Conservation (phyloP, 2,797 vertebrate species). For the Threskiornis aethiopicus region DNA sequence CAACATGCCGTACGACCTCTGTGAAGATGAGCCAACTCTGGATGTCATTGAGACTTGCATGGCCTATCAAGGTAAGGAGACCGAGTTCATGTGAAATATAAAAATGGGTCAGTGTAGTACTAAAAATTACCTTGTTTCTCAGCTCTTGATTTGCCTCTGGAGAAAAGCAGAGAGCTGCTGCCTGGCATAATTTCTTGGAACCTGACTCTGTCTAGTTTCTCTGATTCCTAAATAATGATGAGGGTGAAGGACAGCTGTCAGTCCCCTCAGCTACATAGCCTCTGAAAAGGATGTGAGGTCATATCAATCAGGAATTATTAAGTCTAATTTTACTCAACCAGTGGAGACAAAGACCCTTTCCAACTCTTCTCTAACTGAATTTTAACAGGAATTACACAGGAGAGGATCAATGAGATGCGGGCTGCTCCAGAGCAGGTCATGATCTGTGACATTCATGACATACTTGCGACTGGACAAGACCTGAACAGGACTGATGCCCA, state of each 20-base stretch:
- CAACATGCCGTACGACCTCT: slow-evolving; percentile 98
- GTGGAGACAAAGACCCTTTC: not conserved
- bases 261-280: not conserved
- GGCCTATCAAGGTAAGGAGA: slow-evolving; percentile 90
- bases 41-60: slow-evolving; percentile 97
- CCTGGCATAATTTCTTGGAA: not conserved
- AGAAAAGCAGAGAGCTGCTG: not conserved
- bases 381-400: slow-evolving; percentile 92
- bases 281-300: not conserved
- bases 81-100: not conserved
- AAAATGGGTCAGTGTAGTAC: not conserved
- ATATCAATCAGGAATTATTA: not conserved
- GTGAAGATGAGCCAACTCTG: slow-evolving; percentile 94
- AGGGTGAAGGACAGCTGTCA: not conserved
- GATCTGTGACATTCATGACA: slow-evolving; percentile 89
- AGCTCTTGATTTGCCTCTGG: not conserved
- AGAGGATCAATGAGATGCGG: slow-evolving; percentile 95
- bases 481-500: slow-evolving; percentile 90
- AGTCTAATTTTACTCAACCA: not conserved
- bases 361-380: not conserved
- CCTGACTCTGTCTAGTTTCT: not conserved
- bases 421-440: slow-evolving; percentile 90
- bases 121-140: slow-evolving; percentile 9
- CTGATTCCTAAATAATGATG: not conserved
- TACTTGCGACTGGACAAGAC: slow-evolving; percentile 85